Base-by-base conservation (phyloP, 2,888 invertebrate species). In the Phanerotoma sp. region DNA sequence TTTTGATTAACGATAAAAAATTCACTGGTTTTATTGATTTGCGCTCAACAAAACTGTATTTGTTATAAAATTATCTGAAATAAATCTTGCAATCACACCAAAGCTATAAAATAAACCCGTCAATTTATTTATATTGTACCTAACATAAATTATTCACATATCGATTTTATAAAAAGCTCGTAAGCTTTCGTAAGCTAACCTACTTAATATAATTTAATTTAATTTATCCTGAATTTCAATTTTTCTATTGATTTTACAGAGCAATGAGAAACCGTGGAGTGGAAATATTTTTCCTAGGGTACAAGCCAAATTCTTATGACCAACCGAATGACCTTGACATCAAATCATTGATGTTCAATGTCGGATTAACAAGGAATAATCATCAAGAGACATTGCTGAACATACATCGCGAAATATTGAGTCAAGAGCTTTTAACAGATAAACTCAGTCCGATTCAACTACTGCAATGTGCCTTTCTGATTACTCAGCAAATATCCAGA, bases 251-350 rank as follows among this genome's bases (percentile, higher is more conserved):
- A 46, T 37, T 47, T 56, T 63, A 51, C 71, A 85, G 93, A 65
- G 99, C 99, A 0, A 99, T 99, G 99, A 84, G 98, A 57, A 99
- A 99, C 77, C 84, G 99, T 69, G 96, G 98, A 3, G 86, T 99
- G 0, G 99, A 99, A 81, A 88, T 99, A 66, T 90, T 78, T 71
- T 72, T 90, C 52, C 71, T 79, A 15, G 73, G 75, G 40, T 70
- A 74, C 11, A 68, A 65, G 5, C 74, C 77, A 44, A 62, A 74
- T 47, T 18, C 59, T 25, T 33, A 60, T 3, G 46, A 55, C n/a
- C n/a, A n/a, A n/a, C n/a, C n/a, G 5, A 64, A 69, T 35, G 62
- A 70, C 30, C 68, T 77, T 20, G 86, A 86, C 67, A 71, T 81
- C 54, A 80, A 79, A 61, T 80, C 82, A 33, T 71, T 86, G 58